These are phyloP conservation scores for Sterna hirundo DNA, from an alignment of 2,113 vertebrate species.

Conservation along the genomic window DNA sequence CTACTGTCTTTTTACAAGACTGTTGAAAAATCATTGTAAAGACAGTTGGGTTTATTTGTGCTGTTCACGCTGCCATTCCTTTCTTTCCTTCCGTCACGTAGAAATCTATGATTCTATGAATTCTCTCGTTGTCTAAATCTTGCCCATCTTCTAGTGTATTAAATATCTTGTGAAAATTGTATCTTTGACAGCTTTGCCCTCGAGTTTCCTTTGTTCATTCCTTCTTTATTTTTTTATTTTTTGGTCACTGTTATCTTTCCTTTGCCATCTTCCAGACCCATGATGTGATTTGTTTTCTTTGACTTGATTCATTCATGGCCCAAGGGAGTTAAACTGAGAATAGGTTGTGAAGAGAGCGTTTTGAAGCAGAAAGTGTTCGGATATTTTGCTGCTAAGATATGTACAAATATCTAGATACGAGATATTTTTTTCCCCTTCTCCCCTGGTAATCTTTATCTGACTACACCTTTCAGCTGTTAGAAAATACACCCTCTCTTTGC, in stretches of 20 bases:
- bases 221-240: not conserved
- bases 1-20: not conserved
- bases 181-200: not conserved
- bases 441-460: not conserved
- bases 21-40: not conserved
- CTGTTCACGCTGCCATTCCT: not conserved
- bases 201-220: not conserved
- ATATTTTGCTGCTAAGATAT: not conserved
- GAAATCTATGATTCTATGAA: not conserved
- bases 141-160: not conserved
- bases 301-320: not conserved
- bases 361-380: not conserved
- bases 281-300: not conserved
- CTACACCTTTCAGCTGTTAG: not conserved
- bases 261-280: not conserved
- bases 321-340: not conserved
- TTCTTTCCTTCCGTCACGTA: rapidly evolving
- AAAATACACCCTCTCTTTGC: not conserved
- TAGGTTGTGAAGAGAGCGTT: not conserved
- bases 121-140: not conserved
- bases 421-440: not conserved
- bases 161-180: not conserved
- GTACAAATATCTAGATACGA: not conserved
- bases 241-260: not conserved
- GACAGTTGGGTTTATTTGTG: not conserved